Evolutionary conservation across 2,888 invertebrate genomes (phyloP).

Genomic region (Campoplex capitator): DNA sequence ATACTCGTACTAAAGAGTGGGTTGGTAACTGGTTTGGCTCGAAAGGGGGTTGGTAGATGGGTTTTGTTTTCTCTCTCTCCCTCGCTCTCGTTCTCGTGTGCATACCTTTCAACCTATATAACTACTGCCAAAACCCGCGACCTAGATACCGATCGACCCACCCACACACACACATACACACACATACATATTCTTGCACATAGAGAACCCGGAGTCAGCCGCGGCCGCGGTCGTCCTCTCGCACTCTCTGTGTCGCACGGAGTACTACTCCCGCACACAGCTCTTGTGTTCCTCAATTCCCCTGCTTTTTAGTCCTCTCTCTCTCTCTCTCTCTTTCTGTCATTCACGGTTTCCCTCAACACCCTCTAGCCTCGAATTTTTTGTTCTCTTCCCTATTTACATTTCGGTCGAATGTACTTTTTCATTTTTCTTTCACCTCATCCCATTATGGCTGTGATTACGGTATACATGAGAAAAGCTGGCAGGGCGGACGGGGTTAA

Average conservation of each 20-base stretch:
- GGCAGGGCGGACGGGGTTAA: background rate
- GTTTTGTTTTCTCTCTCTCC: conserved; percentile 53
- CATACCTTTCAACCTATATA: conserved; percentile 61
- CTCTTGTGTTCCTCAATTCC: conserved; percentile 43
- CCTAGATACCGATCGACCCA: conserved; percentile 85
- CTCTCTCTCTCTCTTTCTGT: conserved; percentile 19
- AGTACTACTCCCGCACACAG: conserved; percentile 35
- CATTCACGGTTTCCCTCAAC: conserved; percentile 49
- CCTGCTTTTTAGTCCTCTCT: conserved; percentile 46
- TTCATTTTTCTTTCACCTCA: background rate
- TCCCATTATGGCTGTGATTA: conserved; percentile 1
- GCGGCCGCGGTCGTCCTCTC: conserved; percentile 48
- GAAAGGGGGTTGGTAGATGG: conserved; percentile 49
- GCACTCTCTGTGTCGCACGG: conserved; percentile 38
- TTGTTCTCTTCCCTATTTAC: background rate
- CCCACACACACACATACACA: conserved; percentile 75
- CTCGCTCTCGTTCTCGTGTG: conserved; percentile 45
- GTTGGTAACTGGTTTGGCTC: conserved; percentile 62
- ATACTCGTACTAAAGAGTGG: conserved; percentile 19
- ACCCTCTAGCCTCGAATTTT: conserved; percentile 21
- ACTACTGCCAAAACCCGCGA: conserved; percentile 84
- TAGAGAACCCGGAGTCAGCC: conserved; percentile 36
- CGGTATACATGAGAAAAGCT: background rate
- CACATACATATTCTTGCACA: conserved; percentile 73
- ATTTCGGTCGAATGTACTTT: conserved; percentile 13